Evolutionary conservation across 35 echinoderm and acorn worm species (phyloP), one percentile per base, ranked within the genome.

Genomic region (Ophioderma brevispina): DNA sequence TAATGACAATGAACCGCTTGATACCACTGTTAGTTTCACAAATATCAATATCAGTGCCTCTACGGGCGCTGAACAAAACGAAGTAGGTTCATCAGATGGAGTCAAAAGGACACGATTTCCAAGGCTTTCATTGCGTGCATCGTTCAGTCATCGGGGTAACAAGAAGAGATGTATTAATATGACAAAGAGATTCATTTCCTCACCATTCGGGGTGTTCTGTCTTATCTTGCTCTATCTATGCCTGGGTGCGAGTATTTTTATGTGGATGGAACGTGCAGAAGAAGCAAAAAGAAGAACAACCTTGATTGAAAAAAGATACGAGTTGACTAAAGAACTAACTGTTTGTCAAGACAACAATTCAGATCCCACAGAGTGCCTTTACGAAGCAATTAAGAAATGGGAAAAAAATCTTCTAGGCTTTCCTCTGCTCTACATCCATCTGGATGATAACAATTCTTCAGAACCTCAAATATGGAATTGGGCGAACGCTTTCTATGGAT

Each of bases 161-260:
- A 70, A 70, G 23, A 70, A 25, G n/a, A 70, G n/a, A 30, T 70
- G 59, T 30, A 3, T 70, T 8, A 25, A 70, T 70, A 25, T 70
- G 15, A 70, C 59, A 25, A 85, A 85, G 83, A 63, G 28, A 25
- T 21, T 76, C 14, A 36, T 90, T 14, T 84, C 89, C 17, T 90
- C 89, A 0, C 81, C 89, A 0, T 77, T 90, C 21, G 89, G 89
- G 14, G 35, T 90, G n/a, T 90, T 90, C 36, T 52, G 82, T 31
- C 25, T 90, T 8, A 81, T 90, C 13, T 14, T 83, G 11, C 6
- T 38, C 0, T 90, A 90, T 56, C 35, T 90, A 23, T 82, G 30
- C 23, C 19, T 90, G 1, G 89, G 89, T 0, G 89, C 89, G 0
- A 42, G 82, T 37, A 38, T 81, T 40, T 90, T 90, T 56, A 90